Percentiles rank a stretch among this genome's conserved stretches.
These are phyloP conservation scores for Opisthograptis luteolata DNA, from an alignment of 2,888 invertebrate genomes.

Conservation along the genomic window DNA sequence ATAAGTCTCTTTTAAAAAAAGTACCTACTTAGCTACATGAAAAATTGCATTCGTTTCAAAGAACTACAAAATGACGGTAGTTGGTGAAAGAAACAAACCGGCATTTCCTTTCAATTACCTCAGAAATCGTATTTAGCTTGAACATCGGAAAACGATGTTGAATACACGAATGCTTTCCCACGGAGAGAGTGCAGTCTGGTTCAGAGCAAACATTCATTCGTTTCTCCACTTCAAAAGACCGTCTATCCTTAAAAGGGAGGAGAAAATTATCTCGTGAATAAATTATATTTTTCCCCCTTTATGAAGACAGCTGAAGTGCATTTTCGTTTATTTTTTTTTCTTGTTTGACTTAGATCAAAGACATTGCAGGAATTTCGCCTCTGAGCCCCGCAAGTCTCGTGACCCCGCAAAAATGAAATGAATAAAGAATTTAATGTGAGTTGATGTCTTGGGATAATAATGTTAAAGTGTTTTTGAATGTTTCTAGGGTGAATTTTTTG, in stretches of 20 bases:
- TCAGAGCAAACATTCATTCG: slow-evolving; percentile 73
- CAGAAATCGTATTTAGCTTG: slow-evolving; percentile 33
- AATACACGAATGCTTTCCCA: slow-evolving; percentile 51
- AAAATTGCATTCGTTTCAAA: too few relatives aligned
- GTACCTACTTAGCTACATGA: too few relatives aligned
- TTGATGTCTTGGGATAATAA: slow-evolving; percentile 78
- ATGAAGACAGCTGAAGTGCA: slow-evolving; percentile 83
- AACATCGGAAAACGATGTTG: slow-evolving; percentile 31
- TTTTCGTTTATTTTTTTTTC: slow-evolving; percentile 78
- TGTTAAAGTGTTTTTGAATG: slow-evolving; percentile 73
- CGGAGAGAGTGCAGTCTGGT: slow-evolving; percentile 43
- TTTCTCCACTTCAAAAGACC: slow-evolving; percentile 69
- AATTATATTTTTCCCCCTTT: slow-evolving; percentile 82
- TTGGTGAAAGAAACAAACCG: slow-evolving; percentile 21
- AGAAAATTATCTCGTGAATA: slow-evolving; percentile 84
- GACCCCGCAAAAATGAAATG: slow-evolving; percentile 78
- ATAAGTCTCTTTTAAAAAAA: too few relatives aligned
- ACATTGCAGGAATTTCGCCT: slow-evolving; percentile 72
- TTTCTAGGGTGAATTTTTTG: slow-evolving; percentile 68
- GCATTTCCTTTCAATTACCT: slow-evolving; percentile 24
- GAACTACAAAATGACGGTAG: slow-evolving; percentile 10
- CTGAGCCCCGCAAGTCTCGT: slow-evolving; percentile 48
- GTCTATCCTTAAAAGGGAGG: slow-evolving; percentile 71
- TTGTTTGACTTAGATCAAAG: slow-evolving; percentile 78
- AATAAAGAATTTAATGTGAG: slow-evolving; percentile 81